Evolutionary conservation across 2,888 invertebrate genomes (phyloP).

Genomic region (Drosophila differens): DNA sequence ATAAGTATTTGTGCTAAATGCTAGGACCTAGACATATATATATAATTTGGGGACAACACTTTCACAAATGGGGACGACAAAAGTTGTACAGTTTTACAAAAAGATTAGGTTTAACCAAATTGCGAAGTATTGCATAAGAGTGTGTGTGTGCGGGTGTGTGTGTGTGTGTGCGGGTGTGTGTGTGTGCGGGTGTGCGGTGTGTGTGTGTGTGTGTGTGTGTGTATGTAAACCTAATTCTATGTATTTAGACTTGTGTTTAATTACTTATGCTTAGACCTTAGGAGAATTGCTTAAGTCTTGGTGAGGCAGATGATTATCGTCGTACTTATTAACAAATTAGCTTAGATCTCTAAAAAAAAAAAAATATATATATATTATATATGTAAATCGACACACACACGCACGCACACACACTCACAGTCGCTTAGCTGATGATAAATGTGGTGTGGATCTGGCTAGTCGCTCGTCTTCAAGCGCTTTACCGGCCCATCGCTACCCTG

Average conservation of each 20-base stretch:
- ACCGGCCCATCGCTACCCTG: constrained; percentile 92
- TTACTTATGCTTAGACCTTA: constrained; percentile 45
- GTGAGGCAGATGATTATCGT: constrained; percentile 71
- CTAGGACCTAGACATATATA: constrained; percentile 37
- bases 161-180: background rate
- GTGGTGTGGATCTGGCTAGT: constrained; percentile 67
- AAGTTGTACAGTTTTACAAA: constrained; percentile 21
- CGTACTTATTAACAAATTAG: constrained; percentile 22
- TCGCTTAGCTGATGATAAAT: constrained; percentile 34
- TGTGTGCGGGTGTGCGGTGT: no score
- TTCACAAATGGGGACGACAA: constrained; percentile 1
- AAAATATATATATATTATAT: background rate
- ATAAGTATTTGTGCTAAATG: constrained; percentile 41
- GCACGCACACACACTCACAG: background rate
- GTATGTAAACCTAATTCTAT: background rate
- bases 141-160: background rate
- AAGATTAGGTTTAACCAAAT: constrained; percentile 18
- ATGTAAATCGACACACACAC: constrained; percentile 1
- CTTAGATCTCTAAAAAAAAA: constrained; percentile 27
- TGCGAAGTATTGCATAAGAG: constrained; percentile 8
- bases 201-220: background rate
- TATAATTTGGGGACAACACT: constrained; percentile 11
- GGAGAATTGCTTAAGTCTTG: constrained; percentile 71
- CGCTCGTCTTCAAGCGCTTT: constrained; percentile 91
- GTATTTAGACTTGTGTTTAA: constrained; percentile 2